Conservation (phyloP, 1,140 invertebrate genomes). For the Penaeus indicus region DNA sequence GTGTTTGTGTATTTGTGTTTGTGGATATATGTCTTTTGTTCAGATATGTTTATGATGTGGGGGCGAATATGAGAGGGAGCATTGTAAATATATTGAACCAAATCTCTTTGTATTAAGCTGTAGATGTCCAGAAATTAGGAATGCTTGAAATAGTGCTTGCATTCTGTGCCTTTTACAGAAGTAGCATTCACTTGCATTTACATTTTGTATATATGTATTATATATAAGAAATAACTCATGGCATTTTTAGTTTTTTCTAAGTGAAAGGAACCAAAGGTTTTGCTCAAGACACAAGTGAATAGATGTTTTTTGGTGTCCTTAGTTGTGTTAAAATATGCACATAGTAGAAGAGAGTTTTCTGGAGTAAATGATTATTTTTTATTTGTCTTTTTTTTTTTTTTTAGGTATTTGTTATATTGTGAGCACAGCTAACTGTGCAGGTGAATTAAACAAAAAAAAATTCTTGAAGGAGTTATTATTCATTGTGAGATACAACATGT, state of each 20-base stretch:
- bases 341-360: neutral
- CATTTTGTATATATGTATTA: slow-evolving; percentile 30
- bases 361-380: neutral
- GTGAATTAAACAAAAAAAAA: no score
- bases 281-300: slow-evolving; percentile 33
- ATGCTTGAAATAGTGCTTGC: slow-evolving; percentile 46
- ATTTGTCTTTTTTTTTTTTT: no score
- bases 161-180: slow-evolving; percentile 46
- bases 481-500: no score
- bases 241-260: slow-evolving; percentile 23
- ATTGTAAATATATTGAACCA: no score
- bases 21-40: no score
- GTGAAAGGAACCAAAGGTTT: slow-evolving; percentile 41
- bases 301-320: slow-evolving; percentile 33
- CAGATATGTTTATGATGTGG: no score
- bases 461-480: no score
- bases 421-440: no score
- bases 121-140: slow-evolving; percentile 17
- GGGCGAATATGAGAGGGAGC: no score
- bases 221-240: slow-evolving; percentile 13
- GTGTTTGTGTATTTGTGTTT: no score
- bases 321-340: slow-evolving; percentile 7
- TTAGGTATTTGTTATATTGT: no score
- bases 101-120: no score
- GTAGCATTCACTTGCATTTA: slow-evolving; percentile 46